Conservation (phyloP, 2,888 invertebrate genomes). For the Schizotus pectinicornis region DNA sequence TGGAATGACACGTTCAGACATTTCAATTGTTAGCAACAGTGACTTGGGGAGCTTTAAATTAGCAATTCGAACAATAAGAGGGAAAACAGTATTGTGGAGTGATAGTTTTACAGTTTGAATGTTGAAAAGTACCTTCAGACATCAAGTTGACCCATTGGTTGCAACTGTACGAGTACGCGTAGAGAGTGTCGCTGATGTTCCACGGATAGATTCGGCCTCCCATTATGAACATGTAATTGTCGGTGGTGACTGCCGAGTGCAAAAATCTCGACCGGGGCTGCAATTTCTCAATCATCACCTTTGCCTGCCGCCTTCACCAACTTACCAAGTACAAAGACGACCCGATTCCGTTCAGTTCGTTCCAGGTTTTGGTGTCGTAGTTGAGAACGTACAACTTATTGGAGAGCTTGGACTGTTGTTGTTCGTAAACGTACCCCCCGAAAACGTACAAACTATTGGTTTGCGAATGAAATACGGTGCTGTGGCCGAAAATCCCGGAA, state of each 20-base stretch:
- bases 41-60: too few relatives aligned
- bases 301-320: conserved; percentile 7
- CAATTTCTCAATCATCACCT: conserved; percentile 31
- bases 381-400: conserved; percentile 81
- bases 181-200: conserved; percentile 75
- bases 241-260: conserved; percentile 87
- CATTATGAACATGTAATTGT: conserved; percentile 88
- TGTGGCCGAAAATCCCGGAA: conserved; percentile 86
- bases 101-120: background rate
- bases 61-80: too few relatives aligned
- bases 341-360: conserved; percentile 54
- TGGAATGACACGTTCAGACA: too few relatives aligned
- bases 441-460: conserved; percentile 88
- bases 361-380: conserved; percentile 80
- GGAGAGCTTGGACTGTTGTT: conserved; percentile 65
- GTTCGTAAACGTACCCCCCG: conserved; percentile 83
- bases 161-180: conserved; percentile 87
- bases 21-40: too few relatives aligned
- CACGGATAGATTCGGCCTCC: conserved; percentile 83
- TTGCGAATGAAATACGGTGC: conserved; percentile 81
- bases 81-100: too few relatives aligned
- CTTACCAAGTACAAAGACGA: conserved; percentile 56
- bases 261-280: conserved; percentile 82
- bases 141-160: conserved; percentile 79
- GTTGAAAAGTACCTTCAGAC: conserved; percentile 47